These are phyloP conservation scores for Heteromurus nitidus DNA, from an alignment of 2,888 invertebrate genomes.

Conservation along the genomic window DNA sequence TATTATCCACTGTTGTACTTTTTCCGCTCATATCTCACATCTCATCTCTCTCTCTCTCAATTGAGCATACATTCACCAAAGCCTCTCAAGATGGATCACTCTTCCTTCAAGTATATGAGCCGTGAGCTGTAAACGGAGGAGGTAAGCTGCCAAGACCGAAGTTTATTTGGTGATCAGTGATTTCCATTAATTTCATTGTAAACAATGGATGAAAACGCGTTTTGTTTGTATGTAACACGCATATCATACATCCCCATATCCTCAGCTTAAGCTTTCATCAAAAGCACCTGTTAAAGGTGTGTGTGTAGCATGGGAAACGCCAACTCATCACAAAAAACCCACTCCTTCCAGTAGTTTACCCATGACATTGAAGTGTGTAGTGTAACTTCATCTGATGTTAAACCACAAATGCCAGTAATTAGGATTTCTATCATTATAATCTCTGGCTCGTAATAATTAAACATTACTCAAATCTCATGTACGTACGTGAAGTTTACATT, in stretches of 20 bases:
- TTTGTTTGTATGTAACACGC: too few species aligned
- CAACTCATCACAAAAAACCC: too few species aligned
- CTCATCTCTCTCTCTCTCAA: constrained; percentile 44
- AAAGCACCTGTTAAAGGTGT: too few species aligned
- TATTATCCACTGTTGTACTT: constrained; percentile 14
- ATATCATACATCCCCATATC: too few species aligned
- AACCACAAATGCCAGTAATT: constrained; percentile 51
- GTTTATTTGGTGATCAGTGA: constrained; percentile 10
- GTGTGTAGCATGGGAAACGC: too few species aligned
- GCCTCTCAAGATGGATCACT: constrained; percentile 5
- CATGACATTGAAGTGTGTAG: constrained; percentile 20
- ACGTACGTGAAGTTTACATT: too few species aligned
- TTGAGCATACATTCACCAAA: constrained; percentile 18
- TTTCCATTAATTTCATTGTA: constrained; percentile 14
- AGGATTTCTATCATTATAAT: constrained; percentile 48
- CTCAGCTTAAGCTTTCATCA: too few species aligned
- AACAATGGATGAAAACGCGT: constrained; percentile 24
- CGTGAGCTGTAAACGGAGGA: background rate
- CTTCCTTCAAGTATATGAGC: constrained; percentile 11
- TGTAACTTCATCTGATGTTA: constrained; percentile 17
- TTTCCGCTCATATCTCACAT: constrained; percentile 55
- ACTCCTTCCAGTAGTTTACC: constrained; percentile 15
- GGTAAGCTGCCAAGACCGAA: constrained; percentile 2
- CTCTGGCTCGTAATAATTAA: constrained; percentile 35
- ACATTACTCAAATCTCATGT: too few species aligned